Base-by-base conservation (phyloP, 2,888 invertebrate species). In the Idaea aversata region DNA sequence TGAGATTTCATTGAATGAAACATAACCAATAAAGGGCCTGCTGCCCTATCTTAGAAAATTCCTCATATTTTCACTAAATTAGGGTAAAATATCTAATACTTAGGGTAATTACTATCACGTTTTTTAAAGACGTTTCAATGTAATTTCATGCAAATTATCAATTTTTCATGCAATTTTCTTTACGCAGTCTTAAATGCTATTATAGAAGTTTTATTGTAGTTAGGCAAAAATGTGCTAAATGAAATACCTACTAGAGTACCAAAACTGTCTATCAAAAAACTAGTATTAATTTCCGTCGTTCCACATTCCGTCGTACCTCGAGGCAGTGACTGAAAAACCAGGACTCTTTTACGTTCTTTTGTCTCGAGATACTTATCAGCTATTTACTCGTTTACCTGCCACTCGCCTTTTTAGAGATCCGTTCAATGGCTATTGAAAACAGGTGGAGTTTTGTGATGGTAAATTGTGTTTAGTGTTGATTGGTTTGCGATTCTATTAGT, bases 361-460 rank as follows among this genome's bases (percentile, higher is more conserved):
- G 90, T 90, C 85, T 91, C 85, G 80, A 86, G 89, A 90, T 90
- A 86, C 85, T 88, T 89, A 91, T 90, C 91, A 84, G 83, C 79
- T 81, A 83, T 86, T 88, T 88, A 87, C 87, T 86, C 83, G 88
- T 85, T 88, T 88, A 88, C 90, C 88, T 88, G 87, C 64, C 69
- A 63, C 61, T 65, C 58, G 67, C 67, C 69, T 64, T 67, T 65
- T 67, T 67, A 63, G 61, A 10, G 47, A 10, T 47, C 47, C 47
- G 47, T 47, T 47, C 47, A 47, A 47, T 10, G 10, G 47, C 47
- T 47, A 47, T 47, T 47, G 10, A 47, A 47, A 47, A 47, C 47
- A 10, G 47, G 13, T 47, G 4, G 47, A 47, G 47, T 47, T 47
- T 13, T 47, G 47, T 10, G 47, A 47, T 47, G 13, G 6, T 47